Percentiles rank a stretch among this genome's conserved stretches.
These are phyloP conservation scores for Zeus faber DNA, from an alignment of 2,113 vertebrate genomes.

Conservation along the genomic window DNA sequence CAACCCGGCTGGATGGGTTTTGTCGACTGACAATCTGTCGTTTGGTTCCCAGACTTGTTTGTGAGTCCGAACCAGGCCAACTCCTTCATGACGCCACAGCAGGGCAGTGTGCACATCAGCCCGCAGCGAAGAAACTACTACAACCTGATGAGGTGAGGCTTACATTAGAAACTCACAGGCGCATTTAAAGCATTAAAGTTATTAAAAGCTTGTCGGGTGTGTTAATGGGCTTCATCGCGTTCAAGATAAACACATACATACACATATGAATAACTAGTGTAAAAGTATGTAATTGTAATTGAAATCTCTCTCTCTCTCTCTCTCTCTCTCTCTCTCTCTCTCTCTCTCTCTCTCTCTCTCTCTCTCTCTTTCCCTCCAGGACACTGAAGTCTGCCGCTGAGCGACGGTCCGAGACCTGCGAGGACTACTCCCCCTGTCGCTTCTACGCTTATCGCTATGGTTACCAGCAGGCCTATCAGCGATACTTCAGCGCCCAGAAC, in stretches of 20 bases:
- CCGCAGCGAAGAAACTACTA: slow-evolving; percentile 24
- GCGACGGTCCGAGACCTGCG: slow-evolving; percentile 82
- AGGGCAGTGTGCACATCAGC: no score
- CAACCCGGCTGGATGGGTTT: neutral
- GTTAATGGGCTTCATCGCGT: no score
- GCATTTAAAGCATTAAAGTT: no score
- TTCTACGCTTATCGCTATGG: slow-evolving; percentile 73
- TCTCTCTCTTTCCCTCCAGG: slow-evolving; percentile 64
- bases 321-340: no score
- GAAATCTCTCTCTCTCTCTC: no score
- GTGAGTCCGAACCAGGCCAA: slow-evolving; percentile 61
- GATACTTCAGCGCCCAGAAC: slow-evolving; percentile 70
- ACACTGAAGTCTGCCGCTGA: slow-evolving; percentile 76
- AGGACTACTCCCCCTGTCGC: slow-evolving; percentile 83
- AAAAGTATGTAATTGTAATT: no score
- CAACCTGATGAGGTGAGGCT: slow-evolving; percentile 50
- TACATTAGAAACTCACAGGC: slow-evolving; percentile 2
- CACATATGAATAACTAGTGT: neutral
- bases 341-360: neutral
- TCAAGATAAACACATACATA: neutral
- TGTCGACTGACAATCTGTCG: slow-evolving; percentile 19
- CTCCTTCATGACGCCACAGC: slow-evolving; percentile 55
- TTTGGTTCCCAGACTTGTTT: slow-evolving; percentile 66
- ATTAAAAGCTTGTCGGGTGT: no score
- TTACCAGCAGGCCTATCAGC: slow-evolving; percentile 78